These are phyloP conservation scores for Cossypha heuglini DNA, from an alignment of 2,797 vertebrate species.

Conservation along the genomic window DNA sequence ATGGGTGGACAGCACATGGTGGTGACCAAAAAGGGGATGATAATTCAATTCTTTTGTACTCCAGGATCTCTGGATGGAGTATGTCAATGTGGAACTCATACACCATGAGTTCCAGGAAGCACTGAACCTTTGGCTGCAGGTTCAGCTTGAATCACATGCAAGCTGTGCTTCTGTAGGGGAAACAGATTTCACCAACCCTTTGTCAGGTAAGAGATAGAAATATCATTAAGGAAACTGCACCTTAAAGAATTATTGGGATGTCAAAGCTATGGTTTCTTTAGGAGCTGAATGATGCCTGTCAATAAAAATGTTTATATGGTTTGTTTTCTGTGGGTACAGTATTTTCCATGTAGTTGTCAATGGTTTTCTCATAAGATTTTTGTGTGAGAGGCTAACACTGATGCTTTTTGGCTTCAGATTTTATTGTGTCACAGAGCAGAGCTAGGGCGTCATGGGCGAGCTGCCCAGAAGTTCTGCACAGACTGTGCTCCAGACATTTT, in stretches of 20 bases:
- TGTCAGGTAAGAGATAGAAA: slow-evolving; percentile 75
- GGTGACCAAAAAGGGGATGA: background rate
- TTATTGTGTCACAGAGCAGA: background rate
- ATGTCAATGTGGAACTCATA: slow-evolving; percentile 88
- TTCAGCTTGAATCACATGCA: slow-evolving; percentile 81
- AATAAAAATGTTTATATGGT: background rate
- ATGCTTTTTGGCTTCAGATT: background rate
- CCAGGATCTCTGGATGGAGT: slow-evolving; percentile 94
- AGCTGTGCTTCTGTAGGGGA: slow-evolving; percentile 64
- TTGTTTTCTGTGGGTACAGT: background rate
- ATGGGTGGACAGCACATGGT: background rate
- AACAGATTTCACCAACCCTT: slow-evolving; percentile 82
- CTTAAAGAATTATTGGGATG: background rate
- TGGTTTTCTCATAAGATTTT: background rate
- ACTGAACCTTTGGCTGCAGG: slow-evolving; percentile 84
- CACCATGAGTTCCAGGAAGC: slow-evolving; percentile 87
- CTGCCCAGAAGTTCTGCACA: background rate
- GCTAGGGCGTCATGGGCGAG: background rate
- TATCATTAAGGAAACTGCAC: background rate
- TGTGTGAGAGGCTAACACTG: fast-evolving
- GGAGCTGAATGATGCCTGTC: background rate
- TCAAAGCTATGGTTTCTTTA: background rate
- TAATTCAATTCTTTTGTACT: background rate
- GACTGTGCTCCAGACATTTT: background rate
- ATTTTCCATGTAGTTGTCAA: background rate